phyloP scores from a whole-genome alignment of 2,888 invertebrate species.

The Zootermopsis nevadensis region DNA sequence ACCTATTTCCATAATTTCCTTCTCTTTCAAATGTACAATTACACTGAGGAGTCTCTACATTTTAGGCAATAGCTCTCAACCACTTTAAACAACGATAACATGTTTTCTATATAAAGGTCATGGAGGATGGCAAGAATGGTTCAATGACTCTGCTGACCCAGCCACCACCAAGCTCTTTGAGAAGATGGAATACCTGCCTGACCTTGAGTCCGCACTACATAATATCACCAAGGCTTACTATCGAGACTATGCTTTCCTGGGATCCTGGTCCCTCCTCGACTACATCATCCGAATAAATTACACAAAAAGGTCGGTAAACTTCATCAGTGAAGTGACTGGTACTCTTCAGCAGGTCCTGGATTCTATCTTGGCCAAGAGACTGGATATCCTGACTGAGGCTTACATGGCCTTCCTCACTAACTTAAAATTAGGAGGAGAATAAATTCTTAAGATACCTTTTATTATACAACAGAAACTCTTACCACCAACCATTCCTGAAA shows the following conservation, averaged over 20 bases:
- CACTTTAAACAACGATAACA: neutral
- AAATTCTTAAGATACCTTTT: too few relatives aligned
- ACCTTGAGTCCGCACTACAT: constrained; percentile 74
- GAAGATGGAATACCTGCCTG: constrained; percentile 75
- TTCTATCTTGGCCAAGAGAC: too few relatives aligned
- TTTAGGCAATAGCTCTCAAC: too few relatives aligned
- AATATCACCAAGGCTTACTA: constrained; percentile 76
- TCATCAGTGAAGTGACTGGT: neutral
- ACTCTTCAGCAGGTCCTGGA: too few relatives aligned
- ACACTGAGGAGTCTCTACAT: too few relatives aligned
- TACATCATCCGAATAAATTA: constrained; percentile 80
- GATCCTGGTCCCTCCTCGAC: constrained; percentile 77
- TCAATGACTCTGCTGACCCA: constrained; percentile 75
- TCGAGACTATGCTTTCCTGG: constrained; percentile 77
- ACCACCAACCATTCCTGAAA: too few relatives aligned
- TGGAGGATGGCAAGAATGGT: constrained; percentile 82
- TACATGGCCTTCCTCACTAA: neutral
- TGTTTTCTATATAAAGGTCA: constrained; percentile 67
- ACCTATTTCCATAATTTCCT: too few relatives aligned
- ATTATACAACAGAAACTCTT: too few relatives aligned
- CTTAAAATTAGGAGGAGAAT: neutral
- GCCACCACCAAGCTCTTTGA: constrained; percentile 71
- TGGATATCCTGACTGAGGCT: too few relatives aligned
- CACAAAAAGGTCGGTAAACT: constrained; percentile 67
- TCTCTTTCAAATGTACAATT: too few relatives aligned